Conservation (phyloP, 2,888 invertebrate species). For the Ernsta delagoae region DNA sequence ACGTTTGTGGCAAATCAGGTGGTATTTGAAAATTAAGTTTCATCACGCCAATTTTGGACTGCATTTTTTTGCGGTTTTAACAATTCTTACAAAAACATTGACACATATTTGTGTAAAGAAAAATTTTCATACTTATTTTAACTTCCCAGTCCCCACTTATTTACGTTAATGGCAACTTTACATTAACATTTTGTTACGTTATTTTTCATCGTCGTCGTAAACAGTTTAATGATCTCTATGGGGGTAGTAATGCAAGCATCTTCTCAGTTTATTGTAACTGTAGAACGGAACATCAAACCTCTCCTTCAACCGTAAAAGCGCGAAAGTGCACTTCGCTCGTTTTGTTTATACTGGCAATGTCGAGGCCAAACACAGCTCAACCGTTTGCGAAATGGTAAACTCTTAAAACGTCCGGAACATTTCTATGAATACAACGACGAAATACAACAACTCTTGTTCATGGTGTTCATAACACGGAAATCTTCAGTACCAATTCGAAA, state of each 20-base stretch:
- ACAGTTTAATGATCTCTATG: constrained; percentile 5
- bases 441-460: neutral
- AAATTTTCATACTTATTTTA: no score
- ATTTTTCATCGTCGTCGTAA: constrained; percentile 2
- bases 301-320: constrained; percentile 17
- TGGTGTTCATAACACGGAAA: no score
- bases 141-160: no score
- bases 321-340: constrained; percentile 39
- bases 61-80: no score
- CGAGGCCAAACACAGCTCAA: constrained; percentile 45
- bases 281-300: constrained; percentile 9
- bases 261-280: constrained; percentile 1
- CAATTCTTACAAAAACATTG: no score
- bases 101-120: no score
- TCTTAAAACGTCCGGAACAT: constrained; percentile 1
- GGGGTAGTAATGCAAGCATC: neutral
- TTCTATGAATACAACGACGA: neutral
- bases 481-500: no score
- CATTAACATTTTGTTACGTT: neutral
- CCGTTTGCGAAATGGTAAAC: constrained; percentile 48
- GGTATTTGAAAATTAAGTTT: constrained; percentile 36
- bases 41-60: neutral
- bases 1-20: constrained; percentile 49
- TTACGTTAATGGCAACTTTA: no score
- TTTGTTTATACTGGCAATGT: constrained; percentile 57